Evolutionary conservation across 1,140 invertebrate genomes (phyloP).

Genomic region (Paraescarpia echinospica): DNA sequence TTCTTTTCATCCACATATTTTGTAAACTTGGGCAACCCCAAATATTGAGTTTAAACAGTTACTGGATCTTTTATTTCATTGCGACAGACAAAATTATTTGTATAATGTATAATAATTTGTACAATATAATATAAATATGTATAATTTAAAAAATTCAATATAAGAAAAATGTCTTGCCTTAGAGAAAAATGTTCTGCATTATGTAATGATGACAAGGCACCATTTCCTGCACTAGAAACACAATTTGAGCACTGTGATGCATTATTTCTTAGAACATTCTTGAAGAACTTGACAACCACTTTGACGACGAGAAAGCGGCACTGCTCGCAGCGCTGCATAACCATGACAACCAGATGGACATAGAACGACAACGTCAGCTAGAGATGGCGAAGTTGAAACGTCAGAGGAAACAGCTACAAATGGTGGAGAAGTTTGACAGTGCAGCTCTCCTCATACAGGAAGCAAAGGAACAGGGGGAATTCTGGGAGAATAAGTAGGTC

Average conservation of each 20-base stretch:
- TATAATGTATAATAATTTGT: too few relatives aligned
- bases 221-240: too few relatives aligned
- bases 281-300: slow-evolving; percentile 43
- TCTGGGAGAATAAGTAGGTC: neutral
- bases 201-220: too few relatives aligned
- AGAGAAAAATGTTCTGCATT: too few relatives aligned
- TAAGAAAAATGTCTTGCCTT: too few relatives aligned
- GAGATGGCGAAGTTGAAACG: slow-evolving; percentile 41
- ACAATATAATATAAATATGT: too few relatives aligned
- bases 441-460: slow-evolving; percentile 39
- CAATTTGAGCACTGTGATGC: neutral
- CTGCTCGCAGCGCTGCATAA: slow-evolving; percentile 38
- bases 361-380: slow-evolving; percentile 41
- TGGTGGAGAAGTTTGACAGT: slow-evolving; percentile 45
- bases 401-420: slow-evolving; percentile 36
- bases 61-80: too few relatives aligned
- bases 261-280: slow-evolving; percentile 44
- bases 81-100: too few relatives aligned
- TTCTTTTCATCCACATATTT: too few relatives aligned
- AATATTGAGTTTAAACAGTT: too few relatives aligned
- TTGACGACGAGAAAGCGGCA: slow-evolving; percentile 47
- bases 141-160: too few relatives aligned
- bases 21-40: too few relatives aligned
- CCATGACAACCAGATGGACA: slow-evolving; percentile 35
- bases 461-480: neutral